A percentile compares a stretch with the other conserved stretches of the same genome.
Evolutionary conservation across 1,140 invertebrate species (phyloP).

Genomic region (Pogonus chalceus): DNA sequence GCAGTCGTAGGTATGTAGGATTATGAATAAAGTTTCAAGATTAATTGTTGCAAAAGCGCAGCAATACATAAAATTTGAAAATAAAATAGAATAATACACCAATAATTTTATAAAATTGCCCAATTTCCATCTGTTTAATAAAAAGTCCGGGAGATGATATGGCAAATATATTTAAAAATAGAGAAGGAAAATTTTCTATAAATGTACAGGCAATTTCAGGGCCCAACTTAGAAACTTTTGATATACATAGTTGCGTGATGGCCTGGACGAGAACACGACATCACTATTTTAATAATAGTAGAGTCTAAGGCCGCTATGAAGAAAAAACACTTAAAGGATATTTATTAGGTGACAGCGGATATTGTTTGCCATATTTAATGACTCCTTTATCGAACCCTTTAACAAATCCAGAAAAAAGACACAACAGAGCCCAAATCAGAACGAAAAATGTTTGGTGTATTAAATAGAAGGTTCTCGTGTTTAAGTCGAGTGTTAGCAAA

Average conservation of each 20-base stretch:
- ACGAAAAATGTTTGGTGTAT: too few species aligned
- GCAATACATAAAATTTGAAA: conserved; percentile 18
- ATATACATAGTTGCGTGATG: conserved; percentile 29
- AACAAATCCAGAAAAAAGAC: neutral
- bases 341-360: conserved; percentile 13
- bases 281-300: conserved; percentile 20
- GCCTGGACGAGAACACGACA: conserved; percentile 30
- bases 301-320: conserved; percentile 13
- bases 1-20: conserved; percentile 15
- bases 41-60: conserved; percentile 12
- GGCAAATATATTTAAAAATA: conserved; percentile 27
- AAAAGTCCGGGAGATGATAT: conserved; percentile 22
- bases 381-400: neutral
- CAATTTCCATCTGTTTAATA: conserved; percentile 21
- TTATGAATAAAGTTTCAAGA: conserved; percentile 18
- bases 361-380: conserved; percentile 9
- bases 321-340: conserved; percentile 7
- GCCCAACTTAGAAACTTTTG: conserved; percentile 22
- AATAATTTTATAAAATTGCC: conserved; percentile 16
- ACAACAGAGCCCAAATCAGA: too few species aligned
- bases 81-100: conserved; percentile 4
- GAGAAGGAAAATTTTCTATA: conserved; percentile 27
- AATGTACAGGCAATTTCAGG: conserved; percentile 30
- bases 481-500: too few species aligned
- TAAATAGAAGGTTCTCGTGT: too few species aligned